Evolutionary conservation across 2,797 vertebrate species (phyloP), one percentile per base, ranked within the genome.

Genomic region (Hipposideros larvatus): DNA sequence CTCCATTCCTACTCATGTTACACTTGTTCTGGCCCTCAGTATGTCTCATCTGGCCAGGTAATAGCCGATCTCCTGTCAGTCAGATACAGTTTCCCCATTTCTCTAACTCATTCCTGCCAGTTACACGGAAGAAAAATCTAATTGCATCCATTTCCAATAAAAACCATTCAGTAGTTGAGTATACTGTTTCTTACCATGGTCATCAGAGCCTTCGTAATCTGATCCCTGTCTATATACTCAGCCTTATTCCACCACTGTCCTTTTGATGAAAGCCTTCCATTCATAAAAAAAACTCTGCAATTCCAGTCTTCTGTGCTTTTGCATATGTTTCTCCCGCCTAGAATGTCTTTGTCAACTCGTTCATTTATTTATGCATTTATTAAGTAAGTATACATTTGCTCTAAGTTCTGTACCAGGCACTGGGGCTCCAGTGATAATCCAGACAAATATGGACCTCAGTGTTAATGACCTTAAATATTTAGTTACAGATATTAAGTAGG

Each of bases 141-240:
- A 53, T 8, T 26, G 3, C 57, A 28, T 34, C 31, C 7, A 15
- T 77, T 11, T 9, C 18, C 1, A 11, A 14, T 28, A 15, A 22
- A 79, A 90, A 34, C 15, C 8, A 10, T 34, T 70, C 14, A 37
- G 65, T 1, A 31, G 8, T 13, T 55, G 11, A 24, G 4, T 11
- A 4, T 24, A 51, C 10, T 5, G 0, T 37, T 75, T 83, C 13
- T 66, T 79, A 28, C 1, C 24, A 5, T 24, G 31, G 41, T 3
- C 11, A 1, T 34, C 43, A 16, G 34, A 22, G 10, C n/a, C 63
- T 63, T 83, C 13, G 13, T 2, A 0, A 2, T 19, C 26, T 73
- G 31, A 34, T 11, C 7, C n/a, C 70, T 15, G 5, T n/a, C 78
- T 13, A 3, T 55, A 0, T 2, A 13, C 0, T 19, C 7, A 22